Evolutionary conservation across 2,888 invertebrate genomes (phyloP).

Genomic region (Drosophila subsilvestris): DNA sequence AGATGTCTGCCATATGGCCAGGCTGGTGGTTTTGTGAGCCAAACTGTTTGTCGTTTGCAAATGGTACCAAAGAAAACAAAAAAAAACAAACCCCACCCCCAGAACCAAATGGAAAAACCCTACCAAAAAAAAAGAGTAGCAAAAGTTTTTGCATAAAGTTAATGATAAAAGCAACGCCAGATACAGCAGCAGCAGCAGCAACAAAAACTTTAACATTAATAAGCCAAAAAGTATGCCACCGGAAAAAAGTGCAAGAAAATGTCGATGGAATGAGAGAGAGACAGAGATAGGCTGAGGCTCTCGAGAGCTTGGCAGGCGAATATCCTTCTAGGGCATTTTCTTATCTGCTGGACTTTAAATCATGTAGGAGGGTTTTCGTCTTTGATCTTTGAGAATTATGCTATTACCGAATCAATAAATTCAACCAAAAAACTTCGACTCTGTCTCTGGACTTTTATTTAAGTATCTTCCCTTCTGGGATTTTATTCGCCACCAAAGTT

Average conservation of each 20-base stretch:
- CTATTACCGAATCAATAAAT: not conserved
- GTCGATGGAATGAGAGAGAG: conserved; percentile 34
- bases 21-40: conserved; percentile 57
- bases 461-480: conserved; percentile 7
- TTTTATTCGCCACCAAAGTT: not conserved
- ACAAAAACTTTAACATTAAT: conserved; percentile 75
- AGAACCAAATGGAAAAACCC: not conserved
- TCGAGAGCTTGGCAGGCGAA: conserved; percentile 34
- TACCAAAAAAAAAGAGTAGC: conserved; percentile 18
- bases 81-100: conserved; percentile 1
- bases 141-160: conserved; percentile 74
- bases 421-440: not conserved
- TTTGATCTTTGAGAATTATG: too few species aligned
- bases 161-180: conserved; percentile 70
- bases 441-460: not conserved
- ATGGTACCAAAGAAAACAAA: conserved; percentile 60
- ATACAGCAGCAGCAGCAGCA: conserved; percentile 50
- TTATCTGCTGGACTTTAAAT: conserved; percentile 31
- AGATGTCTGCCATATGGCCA: conserved; percentile 55
- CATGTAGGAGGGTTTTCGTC: not conserved
- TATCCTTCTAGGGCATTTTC: conserved; percentile 21
- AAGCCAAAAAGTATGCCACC: conserved; percentile 75
- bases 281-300: conserved; percentile 14
- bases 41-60: conserved; percentile 77
- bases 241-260: conserved; percentile 35